phyloP scores from a whole-genome alignment of 1,140 invertebrate species.

The Lucilia cuprina region DNA sequence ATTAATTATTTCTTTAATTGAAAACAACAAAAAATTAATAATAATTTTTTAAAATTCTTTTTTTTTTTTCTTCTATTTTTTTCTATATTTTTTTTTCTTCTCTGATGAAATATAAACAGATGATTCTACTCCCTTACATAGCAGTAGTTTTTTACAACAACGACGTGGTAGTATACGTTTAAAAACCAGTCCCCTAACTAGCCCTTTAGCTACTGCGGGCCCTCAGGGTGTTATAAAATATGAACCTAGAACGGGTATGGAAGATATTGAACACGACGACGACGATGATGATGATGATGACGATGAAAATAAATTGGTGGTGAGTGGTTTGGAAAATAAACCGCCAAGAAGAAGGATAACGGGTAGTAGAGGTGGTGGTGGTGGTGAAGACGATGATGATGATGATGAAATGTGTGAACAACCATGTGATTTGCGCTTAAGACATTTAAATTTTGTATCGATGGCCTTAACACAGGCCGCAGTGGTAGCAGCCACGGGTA shows the following conservation, averaged over 20 bases:
- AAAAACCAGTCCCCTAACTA: constrained; percentile 53
- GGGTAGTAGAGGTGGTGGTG: constrained; percentile 41
- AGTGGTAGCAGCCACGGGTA: constrained; percentile 13
- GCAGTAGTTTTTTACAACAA: constrained; percentile 39
- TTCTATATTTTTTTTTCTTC: constrained; percentile 37
- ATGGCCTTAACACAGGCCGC: constrained; percentile 38
- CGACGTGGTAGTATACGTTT: constrained; percentile 43
- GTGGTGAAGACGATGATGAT: constrained; percentile 39
- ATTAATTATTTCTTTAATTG: background rate
- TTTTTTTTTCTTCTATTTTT: constrained; percentile 42
- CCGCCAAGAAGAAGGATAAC: background rate
- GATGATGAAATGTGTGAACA: constrained; percentile 43
- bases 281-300: constrained; percentile 43
- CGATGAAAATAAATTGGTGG: constrained; percentile 44
- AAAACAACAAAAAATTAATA: background rate
- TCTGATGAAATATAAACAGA: background rate
- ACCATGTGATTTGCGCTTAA: constrained; percentile 55
- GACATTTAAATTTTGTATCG: constrained; percentile 38
- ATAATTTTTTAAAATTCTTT: constrained; percentile 17
- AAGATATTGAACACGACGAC: constrained; percentile 10
- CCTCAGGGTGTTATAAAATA: constrained; percentile 49
- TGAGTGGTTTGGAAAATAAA: background rate
- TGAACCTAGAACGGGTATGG: constrained; percentile 42
- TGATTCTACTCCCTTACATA: background rate
- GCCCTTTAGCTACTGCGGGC: constrained; percentile 47